These are phyloP conservation scores for Nomada fabriciana DNA, from an alignment of 2,888 invertebrate species.

Conservation along the genomic window DNA sequence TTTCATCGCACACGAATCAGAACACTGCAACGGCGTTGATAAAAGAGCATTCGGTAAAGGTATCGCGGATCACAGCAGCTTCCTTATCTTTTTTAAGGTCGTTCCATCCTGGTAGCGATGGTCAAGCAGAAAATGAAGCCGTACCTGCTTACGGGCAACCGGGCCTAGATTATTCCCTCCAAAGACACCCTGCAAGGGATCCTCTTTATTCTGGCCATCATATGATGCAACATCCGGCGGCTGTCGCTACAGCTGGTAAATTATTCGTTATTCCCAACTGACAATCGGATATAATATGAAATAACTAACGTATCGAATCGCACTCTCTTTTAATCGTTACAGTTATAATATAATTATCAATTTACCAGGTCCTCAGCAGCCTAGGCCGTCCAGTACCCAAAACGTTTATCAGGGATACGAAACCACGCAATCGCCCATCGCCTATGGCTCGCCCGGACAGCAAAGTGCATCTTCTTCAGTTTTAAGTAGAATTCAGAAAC, in stretches of 20 bases:
- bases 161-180: constrained; percentile 91
- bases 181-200: constrained; percentile 86
- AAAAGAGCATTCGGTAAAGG: too few species aligned
- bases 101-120: constrained; percentile 84
- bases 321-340: not conserved
- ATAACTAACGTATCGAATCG: not conserved
- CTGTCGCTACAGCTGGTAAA: constrained; percentile 80
- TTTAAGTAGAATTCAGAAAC: constrained; percentile 89
- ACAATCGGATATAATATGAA: not conserved
- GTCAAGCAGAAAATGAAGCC: constrained; percentile 79
- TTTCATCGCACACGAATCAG: too few species aligned
- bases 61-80: not conserved
- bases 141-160: constrained; percentile 85
- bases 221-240: constrained; percentile 85
- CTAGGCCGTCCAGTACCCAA: constrained; percentile 89
- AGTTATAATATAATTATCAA: not conserved
- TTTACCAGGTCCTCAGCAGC: constrained; percentile 85
- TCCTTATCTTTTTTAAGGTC: constrained; percentile 82
- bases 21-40: too few species aligned
- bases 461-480: constrained; percentile 87
- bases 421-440: constrained; percentile 90
- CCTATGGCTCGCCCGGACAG: constrained; percentile 88
- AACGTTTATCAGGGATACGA: constrained; percentile 91
- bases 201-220: constrained; percentile 86
- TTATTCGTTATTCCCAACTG: not conserved